These are phyloP conservation scores for Campylomormyrus numenius DNA, from an alignment of 2,113 vertebrate species.

Conservation along the genomic window DNA sequence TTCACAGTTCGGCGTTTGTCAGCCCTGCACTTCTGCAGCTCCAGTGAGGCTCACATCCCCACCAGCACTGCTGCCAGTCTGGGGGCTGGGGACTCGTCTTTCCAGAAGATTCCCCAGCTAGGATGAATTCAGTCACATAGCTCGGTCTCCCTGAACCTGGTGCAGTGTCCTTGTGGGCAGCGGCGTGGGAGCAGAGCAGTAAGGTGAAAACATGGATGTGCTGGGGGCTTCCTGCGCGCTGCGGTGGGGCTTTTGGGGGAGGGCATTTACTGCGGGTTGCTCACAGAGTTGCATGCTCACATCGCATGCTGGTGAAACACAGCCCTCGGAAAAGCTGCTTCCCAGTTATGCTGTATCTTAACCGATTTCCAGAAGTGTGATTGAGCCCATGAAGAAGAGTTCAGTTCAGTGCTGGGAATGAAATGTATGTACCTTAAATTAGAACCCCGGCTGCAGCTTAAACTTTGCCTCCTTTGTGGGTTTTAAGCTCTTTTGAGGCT, in stretches of 20 bases:
- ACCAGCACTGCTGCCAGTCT: background rate
- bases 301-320: background rate
- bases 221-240: background rate
- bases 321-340: background rate
- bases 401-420: background rate
- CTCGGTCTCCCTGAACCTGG: background rate
- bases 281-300: background rate
- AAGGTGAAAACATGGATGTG: background rate
- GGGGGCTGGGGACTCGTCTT: background rate
- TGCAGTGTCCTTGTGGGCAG: background rate
- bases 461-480: slow-evolving; percentile 6
- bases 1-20: background rate
- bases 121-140: background rate
- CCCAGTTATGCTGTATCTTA: background rate
- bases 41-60: background rate
- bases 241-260: background rate
- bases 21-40: background rate
- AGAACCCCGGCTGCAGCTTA: background rate
- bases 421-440: background rate
- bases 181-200: background rate
- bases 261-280: background rate
- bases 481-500: slow-evolving; percentile 41
- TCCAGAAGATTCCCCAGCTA: background rate
- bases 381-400: background rate
- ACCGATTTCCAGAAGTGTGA: background rate